A percentile compares a stretch with the other conserved stretches of the same genome.
Conservation (phyloP, 2,888 invertebrate genomes). For the Drosophila bunnanda region DNA sequence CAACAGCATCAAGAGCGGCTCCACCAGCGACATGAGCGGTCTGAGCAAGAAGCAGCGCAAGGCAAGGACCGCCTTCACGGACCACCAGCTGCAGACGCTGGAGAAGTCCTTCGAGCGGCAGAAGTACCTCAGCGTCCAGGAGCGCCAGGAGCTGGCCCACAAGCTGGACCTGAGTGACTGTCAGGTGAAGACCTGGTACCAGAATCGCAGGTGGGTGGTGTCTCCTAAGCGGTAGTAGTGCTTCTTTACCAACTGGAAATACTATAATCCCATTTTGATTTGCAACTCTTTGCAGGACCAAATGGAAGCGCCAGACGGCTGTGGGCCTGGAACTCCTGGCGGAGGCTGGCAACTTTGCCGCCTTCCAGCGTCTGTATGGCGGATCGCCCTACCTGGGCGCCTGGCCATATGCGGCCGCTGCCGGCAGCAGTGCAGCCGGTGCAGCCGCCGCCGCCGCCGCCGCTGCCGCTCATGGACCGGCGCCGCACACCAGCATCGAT, state of each 20-base stretch:
- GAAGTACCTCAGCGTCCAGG: slow-evolving; percentile 98
- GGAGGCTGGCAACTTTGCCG: slow-evolving; percentile 98
- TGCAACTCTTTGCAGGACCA: slow-evolving; percentile 87
- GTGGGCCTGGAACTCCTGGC: slow-evolving; percentile 98
- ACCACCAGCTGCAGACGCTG: slow-evolving; percentile 97
- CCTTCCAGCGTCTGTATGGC: slow-evolving; percentile 97
- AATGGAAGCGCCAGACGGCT: slow-evolving; percentile 99
- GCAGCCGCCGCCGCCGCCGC: slow-evolving; percentile 68
- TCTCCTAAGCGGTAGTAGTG: too few relatives aligned
- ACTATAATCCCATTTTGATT: too few relatives aligned
- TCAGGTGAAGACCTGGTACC: slow-evolving; percentile 99
- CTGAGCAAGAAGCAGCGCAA: slow-evolving; percentile 97
- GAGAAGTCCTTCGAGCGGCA: slow-evolving; percentile 99
- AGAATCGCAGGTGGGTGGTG: slow-evolving; percentile 99
- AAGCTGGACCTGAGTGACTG: slow-evolving; percentile 98
- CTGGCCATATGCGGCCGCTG: slow-evolving; percentile 87
- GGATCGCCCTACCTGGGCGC: slow-evolving; percentile 89
- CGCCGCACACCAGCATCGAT: slow-evolving; percentile 89
- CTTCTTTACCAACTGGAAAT: too few relatives aligned
- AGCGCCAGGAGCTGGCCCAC: slow-evolving; percentile 98
- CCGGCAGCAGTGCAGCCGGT: slow-evolving; percentile 54
- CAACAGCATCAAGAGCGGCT: slow-evolving; percentile 85
- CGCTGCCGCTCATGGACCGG: slow-evolving; percentile 84
- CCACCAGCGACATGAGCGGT: slow-evolving; percentile 85
- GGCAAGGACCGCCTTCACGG: slow-evolving; percentile 99